These are phyloP conservation scores for Pteromalus puparum DNA, from an alignment of 1,140 invertebrate species.

Conservation along the genomic window DNA sequence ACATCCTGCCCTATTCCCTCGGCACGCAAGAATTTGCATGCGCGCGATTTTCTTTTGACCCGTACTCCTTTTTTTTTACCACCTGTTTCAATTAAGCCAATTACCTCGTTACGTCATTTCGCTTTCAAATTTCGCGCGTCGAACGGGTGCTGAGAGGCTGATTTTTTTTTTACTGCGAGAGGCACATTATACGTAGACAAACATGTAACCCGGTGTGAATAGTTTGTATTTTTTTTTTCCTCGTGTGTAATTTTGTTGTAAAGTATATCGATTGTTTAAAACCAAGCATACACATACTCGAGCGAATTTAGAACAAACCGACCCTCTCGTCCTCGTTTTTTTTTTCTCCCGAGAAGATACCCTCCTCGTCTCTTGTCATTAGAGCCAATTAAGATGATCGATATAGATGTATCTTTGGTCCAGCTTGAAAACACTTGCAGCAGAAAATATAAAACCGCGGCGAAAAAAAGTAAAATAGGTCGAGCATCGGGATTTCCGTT, in stretches of 20 bases:
- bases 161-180: background rate
- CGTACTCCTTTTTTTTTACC: conserved; percentile 3
- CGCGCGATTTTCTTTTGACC: conserved; percentile 22
- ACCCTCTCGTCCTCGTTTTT: background rate
- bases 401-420: background rate
- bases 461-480: conserved; percentile 14
- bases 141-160: too few species aligned
- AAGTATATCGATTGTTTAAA: background rate
- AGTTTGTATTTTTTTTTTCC: background rate
- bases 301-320: background rate
- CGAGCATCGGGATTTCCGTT: conserved; percentile 32
- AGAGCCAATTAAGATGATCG: conserved; percentile 23
- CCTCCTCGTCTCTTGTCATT: background rate
- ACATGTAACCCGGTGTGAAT: too few species aligned
- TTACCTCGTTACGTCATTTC: conserved; percentile 52
- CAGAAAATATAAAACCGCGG: background rate
- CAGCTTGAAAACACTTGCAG: background rate
- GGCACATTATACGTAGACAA: too few species aligned
- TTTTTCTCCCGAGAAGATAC: background rate
- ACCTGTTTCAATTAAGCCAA: conserved; percentile 50
- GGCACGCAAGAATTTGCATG: conserved; percentile 36
- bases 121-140: conserved; percentile 15
- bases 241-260: background rate
- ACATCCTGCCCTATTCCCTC: background rate
- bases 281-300: too few species aligned